Evolutionary conservation across 2,888 invertebrate species (phyloP).

Genomic region (Acrocyrtus sp.): DNA sequence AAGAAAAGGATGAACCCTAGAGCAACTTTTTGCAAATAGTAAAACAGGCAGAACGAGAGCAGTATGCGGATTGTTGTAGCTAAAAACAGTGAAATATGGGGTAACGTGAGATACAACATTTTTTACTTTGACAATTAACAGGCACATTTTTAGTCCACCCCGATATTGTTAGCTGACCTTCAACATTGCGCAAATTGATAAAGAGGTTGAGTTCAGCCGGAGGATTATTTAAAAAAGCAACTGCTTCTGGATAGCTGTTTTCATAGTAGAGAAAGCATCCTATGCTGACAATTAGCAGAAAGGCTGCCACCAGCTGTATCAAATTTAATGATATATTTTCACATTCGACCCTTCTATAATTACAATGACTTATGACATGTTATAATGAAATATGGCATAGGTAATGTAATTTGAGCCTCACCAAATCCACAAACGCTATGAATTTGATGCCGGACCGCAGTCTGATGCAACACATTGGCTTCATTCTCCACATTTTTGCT

Average conservation of each 20-base stretch:
- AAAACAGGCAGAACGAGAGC: slow-evolving; percentile 12
- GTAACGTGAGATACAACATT: no score
- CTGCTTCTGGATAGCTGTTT: slow-evolving; percentile 6
- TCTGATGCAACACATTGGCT: slow-evolving; percentile 37
- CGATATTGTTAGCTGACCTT: slow-evolving; percentile 9
- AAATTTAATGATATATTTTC: no score
- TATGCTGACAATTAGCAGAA: slow-evolving; percentile 6
- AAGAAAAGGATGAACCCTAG: slow-evolving; percentile 29
- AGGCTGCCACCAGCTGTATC: slow-evolving; percentile 14
- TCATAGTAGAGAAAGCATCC: slow-evolving; percentile 42
- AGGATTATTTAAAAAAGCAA: slow-evolving; percentile 21
- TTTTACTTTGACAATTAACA: no score
- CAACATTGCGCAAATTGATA: slow-evolving; percentile 27
- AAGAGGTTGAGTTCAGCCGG: slow-evolving; percentile 16
- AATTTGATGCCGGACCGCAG: slow-evolving; percentile 21
- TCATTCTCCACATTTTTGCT: slow-evolving; percentile 30
- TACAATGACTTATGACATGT: no score
- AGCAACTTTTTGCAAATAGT: slow-evolving; percentile 39
- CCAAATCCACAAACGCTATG: slow-evolving; percentile 36
- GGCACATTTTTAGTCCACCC: neutral
- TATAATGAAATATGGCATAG: no score
- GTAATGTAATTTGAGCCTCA: no score
- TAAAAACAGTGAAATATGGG: slow-evolving; percentile 16
- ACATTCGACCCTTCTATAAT: neutral
- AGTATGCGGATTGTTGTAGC: slow-evolving; percentile 16